Base-by-base conservation (phyloP, 1,140 invertebrate species). In the Mylabris phalerata region DNA sequence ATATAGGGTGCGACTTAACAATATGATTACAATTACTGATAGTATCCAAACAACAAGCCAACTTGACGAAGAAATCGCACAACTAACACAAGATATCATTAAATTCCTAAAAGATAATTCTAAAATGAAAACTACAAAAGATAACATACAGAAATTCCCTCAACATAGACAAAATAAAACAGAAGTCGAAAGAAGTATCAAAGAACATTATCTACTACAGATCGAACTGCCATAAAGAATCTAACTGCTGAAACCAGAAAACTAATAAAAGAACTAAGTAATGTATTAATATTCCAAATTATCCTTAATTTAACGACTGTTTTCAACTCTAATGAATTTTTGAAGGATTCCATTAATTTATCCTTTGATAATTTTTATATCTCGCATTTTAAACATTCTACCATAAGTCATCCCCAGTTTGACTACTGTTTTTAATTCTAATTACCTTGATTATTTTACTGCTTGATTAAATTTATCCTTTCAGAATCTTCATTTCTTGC, bases 141-240 rank as follows among this genome's bases (percentile, higher is more conserved):
- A 27, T 24, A 19, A 50, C 4, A 43, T 3, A 51, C 7, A 26
- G 6, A 26, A 25, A 50, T 41, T 50, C 1, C 56, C 56, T 7
- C 7, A 10, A 10, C 24, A 58, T 48, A 50, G 3, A 57, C 9
- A 4, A 9, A 11, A 57, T 57, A 41, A 45, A 59, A 59, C 38
- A 43, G 54, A 32, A 7, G 1, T 0, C 24, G 57, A 45, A 43
- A 40, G 38, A 3, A 27, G 10, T 59, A 26, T 9, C 57, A 59
- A 46, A 24, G 42, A 51, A 51, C 48, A 13, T 24, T 10, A 40
- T 2, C 6, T 24, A n/a, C 1, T 3, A 9, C 4, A 11, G 1
- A 40, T 40, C 9, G 4, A 51, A 11, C 9, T 9, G 10, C 42
- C 10, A 50, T 9, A 7, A 6, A 19, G 3, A 4, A 11, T 1